A percentile compares a stretch with the other conserved stretches of the same genome.
Evolutionary conservation across 1,140 invertebrate species (phyloP).

Genomic region (Diuraphis noxia): DNA sequence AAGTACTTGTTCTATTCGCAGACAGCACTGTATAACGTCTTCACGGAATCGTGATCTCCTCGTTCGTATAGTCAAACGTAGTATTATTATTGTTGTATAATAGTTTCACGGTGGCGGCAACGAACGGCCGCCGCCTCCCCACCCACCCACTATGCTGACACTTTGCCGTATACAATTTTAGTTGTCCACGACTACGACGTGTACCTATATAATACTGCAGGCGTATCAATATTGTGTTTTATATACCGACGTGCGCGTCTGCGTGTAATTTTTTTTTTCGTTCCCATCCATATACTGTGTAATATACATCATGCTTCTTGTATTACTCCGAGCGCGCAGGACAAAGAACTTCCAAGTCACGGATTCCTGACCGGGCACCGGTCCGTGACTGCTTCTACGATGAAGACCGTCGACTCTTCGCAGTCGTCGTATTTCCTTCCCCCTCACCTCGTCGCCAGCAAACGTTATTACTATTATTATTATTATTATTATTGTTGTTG

Average conservation of each 20-base stretch:
- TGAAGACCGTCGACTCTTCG: background rate
- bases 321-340: background rate
- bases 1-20: background rate
- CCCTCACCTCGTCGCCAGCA: background rate
- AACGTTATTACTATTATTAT: background rate
- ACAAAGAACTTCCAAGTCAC: slow-evolving; percentile 51
- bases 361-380: slow-evolving; percentile 44
- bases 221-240: background rate
- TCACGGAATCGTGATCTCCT: slow-evolving; percentile 36
- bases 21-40: background rate
- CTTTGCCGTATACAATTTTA: background rate
- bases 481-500: background rate
- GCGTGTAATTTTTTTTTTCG: slow-evolving; percentile 3
- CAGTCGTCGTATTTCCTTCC: background rate
- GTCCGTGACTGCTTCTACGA: slow-evolving; percentile 26
- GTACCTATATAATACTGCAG: background rate
- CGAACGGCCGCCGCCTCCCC: background rate
- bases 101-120: background rate
- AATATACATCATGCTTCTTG: background rate
- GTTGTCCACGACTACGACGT: background rate
- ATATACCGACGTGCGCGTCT: background rate
- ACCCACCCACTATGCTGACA: background rate
- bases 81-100: background rate
- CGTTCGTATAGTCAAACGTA: background rate
- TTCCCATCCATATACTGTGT: background rate